Evolutionary conservation across 2,888 invertebrate species (phyloP), one percentile per base, ranked within the genome.

Genomic region (Philhelius pedissequus): DNA sequence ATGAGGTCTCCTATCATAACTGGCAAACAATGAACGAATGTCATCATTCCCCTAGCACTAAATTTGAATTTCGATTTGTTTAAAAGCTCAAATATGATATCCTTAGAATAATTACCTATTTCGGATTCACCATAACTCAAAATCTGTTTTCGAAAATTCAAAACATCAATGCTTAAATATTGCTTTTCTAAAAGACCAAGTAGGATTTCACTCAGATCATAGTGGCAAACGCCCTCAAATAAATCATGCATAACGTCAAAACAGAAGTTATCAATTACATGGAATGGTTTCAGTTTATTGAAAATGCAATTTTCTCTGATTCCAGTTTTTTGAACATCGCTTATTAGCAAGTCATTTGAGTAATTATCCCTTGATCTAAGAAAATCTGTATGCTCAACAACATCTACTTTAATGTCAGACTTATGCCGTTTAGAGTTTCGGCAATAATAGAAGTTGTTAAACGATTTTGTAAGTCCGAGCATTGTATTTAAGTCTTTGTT

Each of bases 161-260:
- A 32, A 32, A 32, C 32, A 2, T 32, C 32, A 32, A 32, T 32
- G 32, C 11, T 32, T 2, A 32, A 32, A 32, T 11, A 32, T 4
- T 32, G 32, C 32, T 32, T 32, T 2, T 32, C 3, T 11, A 74
- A 30, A 25, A 66, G 45, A 45, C 32, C 22, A 25, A 52, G 30
- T 45, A 74, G 18, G 13, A 58, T 74, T 45, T 74, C 25, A 13
- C 74, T 45, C 30, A 74, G 50, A 32, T 77, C 60, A 35, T 77
- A 77, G 25, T 77, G 77, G 30, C 76, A 76, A 32, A 69, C 20
- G 43, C 58, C 76, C 25, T 76, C 69, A 68, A 69, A 68, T 4
- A 76, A 40, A 50, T 77, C 77, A 40, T 76, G 76, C 69, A 76
- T 76, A 11, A 58, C n/a, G 64, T 76, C 76, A 56, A 76, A 66